A percentile compares a stretch with the other conserved stretches of the same genome.
These are phyloP conservation scores for Drosophila emarginata DNA, from an alignment of 2,888 invertebrate species.

Conservation along the genomic window DNA sequence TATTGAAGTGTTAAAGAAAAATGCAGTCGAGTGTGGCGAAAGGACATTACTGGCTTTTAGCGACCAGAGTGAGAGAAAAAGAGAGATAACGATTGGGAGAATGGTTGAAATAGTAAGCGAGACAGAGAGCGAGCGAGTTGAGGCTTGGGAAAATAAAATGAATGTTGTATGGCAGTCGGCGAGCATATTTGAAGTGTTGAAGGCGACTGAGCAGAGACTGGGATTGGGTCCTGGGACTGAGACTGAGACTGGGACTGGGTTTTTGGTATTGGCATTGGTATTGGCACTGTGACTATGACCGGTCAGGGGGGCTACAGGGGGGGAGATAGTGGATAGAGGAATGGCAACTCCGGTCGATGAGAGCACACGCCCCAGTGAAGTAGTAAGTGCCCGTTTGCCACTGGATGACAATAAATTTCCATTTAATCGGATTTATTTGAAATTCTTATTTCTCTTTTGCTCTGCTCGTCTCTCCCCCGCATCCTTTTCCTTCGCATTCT, in stretches of 20 bases:
- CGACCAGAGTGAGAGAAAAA: constrained; percentile 46
- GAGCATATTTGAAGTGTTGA: constrained; percentile 75
- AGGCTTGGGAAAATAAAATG: constrained; percentile 64
- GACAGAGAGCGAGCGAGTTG: constrained; percentile 26
- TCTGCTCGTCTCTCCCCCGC: neutral
- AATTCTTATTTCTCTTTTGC: constrained; percentile 69
- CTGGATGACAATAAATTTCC: constrained; percentile 78
- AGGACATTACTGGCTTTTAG: constrained; percentile 78
- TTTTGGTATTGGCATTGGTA: neutral
- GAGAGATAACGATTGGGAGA: constrained; percentile 18
- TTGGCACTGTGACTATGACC: neutral
- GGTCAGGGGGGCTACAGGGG: neutral
- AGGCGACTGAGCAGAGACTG: constrained; percentile 49
- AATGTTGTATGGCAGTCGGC: constrained; percentile 71
- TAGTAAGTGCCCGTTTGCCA: constrained; percentile 78
- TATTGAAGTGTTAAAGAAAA: constrained; percentile 78
- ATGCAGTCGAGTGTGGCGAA: constrained; percentile 77
- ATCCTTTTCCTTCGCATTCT: constrained; percentile 6
- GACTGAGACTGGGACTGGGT: constrained; percentile 28
- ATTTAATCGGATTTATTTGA: constrained; percentile 80
- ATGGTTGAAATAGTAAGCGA: neutral
- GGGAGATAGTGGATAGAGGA: constrained; percentile 22
- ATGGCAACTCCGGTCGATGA: constrained; percentile 22
- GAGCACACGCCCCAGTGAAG: constrained; percentile 71
- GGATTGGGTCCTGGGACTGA: constrained; percentile 26